Conservation (phyloP, 37 sponge, comb jelly and placozoan genomes). For the Beroe forskalii region DNA sequence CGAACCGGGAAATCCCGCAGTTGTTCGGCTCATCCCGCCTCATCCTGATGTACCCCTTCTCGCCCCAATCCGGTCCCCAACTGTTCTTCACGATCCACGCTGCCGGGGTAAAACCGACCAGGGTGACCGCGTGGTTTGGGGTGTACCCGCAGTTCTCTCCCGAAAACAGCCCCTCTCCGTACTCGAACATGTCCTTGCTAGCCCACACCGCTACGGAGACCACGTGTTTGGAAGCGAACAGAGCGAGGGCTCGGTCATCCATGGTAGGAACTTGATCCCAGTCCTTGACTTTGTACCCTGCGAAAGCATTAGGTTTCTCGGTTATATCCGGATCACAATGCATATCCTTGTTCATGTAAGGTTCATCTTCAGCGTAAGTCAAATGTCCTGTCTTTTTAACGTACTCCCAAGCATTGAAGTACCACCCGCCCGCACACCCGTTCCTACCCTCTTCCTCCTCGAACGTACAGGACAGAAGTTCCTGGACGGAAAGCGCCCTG, state of each 20-base stretch:
- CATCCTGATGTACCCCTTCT: not conserved
- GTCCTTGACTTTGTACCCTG: conserved; percentile 43
- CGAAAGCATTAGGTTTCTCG: conserved; percentile 18
- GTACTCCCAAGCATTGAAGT: conserved; percentile 51
- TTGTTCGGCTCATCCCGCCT: not conserved
- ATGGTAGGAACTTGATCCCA: conserved; percentile 8
- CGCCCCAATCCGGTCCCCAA: not conserved
- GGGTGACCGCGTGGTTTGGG: conserved; percentile 38
- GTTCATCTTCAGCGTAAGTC: not conserved
- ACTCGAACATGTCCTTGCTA: not conserved
- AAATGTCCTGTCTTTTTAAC: not conserved
- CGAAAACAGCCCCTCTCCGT: not conserved
- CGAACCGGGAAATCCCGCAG: not conserved
- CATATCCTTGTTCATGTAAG: conserved; percentile 49
- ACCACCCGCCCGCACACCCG: conserved; percentile 43
- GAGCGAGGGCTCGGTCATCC: not conserved
- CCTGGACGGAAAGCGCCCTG: not conserved
- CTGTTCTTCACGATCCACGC: conserved; percentile 64
- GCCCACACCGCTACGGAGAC: conserved; percentile 25
- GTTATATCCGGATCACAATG: conserved; percentile 44
- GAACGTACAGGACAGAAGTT: conserved; percentile 33
- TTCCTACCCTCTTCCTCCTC: conserved; percentile 53
- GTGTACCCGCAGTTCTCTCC: conserved; percentile 16
- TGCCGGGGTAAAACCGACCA: conserved; percentile 11
- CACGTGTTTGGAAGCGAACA: conserved; percentile 33